Base-by-base conservation (phyloP, 2,113 vertebrate genomes). In the Tachysurus vachellii region DNA sequence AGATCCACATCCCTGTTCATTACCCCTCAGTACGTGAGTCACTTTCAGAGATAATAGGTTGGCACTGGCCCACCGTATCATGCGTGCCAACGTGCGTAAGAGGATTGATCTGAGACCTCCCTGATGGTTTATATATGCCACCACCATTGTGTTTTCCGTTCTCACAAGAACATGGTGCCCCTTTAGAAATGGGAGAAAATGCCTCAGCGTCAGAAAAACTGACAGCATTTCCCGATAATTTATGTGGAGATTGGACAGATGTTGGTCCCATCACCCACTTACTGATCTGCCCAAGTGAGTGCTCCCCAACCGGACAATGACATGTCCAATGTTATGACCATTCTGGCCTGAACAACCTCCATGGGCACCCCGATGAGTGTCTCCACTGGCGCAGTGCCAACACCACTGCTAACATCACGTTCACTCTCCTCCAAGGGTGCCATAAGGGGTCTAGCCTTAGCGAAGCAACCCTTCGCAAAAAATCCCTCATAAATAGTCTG, bases 341-440 rank as follows among this genome's bases (percentile, higher is more conserved):
- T 85, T 90, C 87, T 62, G 68, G 85, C 59, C 92, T 88, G 86
- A 76, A 80, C 73, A 87, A 66, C 26, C 0, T 23, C 59, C 42
- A 83, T 50, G 42, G 19, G 23, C 7, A 68, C 21, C 61, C 82
- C 61, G 7, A 16, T 19, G n/a, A n/a, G n/a, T 57, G 53, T n/a
- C n/a, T 80, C 77, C 44, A 80, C 62, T 64, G 62, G 14, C 61
- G 61, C 42, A 50, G 47, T 53, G 61, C 21, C 47, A 54, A 26
- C 11, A 83, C 57, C 6, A 19, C 23, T 28, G 17, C 82, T 66
- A 62, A n/a, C 10, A 23, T 83, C 62, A 66, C 62, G 14, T 5
- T 66, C 26, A 83, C 62, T 14, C 59, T 83, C 21, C 62, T 50
- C 9, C 47, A 23, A 14, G 36, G 50, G 42, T 83, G 62, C 19